phyloP scores from a whole-genome alignment of 2,113 vertebrate genomes.

The Cepphus grylle region DNA sequence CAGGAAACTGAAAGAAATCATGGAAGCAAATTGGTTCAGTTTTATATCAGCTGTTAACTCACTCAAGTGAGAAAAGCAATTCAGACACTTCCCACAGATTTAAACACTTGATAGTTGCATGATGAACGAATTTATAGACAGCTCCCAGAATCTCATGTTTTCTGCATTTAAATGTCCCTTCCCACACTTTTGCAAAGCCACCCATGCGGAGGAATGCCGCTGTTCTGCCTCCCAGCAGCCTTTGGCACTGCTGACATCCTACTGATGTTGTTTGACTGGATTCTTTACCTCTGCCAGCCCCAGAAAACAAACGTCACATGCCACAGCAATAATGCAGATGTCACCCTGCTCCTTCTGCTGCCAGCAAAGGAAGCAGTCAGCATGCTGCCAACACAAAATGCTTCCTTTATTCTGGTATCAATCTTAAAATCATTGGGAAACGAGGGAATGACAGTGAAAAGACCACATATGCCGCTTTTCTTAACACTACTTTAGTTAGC shows the following conservation, averaged over 20 bases:
- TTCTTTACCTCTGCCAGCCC: not conserved
- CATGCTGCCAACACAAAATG: not conserved
- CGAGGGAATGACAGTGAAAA: not conserved
- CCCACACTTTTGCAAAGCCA: not conserved
- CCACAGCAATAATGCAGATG: not conserved
- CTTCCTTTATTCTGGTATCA: not conserved
- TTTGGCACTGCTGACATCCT: not conserved
- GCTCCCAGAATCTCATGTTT: not conserved
- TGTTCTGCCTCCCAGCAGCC: not conserved
- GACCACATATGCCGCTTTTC: not conserved
- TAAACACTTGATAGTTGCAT: not conserved
- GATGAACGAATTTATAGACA: conserved; percentile 27
- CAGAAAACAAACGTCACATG: not conserved
- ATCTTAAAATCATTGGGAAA: not conserved
- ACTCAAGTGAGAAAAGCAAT: not conserved
- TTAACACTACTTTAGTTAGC: not conserved
- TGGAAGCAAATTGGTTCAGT: not conserved
- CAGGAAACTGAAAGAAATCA: not conserved
- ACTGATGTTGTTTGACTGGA: not conserved
- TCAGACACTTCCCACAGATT: conserved; percentile 23
- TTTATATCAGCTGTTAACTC: not conserved
- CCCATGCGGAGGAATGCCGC: not conserved
- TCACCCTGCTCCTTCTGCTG: not conserved
- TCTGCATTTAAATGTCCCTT: not conserved
- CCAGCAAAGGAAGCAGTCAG: not conserved